Evolutionary conservation across 2,888 invertebrate species (phyloP).

Genomic region (Lasioglossum malachurum): DNA sequence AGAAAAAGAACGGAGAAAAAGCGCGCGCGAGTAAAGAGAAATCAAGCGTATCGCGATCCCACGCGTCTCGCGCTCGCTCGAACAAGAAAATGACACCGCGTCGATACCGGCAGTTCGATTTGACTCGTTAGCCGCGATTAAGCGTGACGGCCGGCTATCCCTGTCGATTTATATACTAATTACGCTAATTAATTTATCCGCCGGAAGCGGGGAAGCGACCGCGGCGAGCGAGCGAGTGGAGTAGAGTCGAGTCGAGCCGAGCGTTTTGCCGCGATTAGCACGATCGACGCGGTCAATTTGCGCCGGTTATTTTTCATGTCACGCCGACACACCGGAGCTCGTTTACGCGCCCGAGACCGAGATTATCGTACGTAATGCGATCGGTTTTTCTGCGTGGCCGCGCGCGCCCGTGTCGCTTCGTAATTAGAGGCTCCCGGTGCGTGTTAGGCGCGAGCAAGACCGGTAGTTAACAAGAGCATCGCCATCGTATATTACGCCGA

Average conservation of each 20-base stretch:
- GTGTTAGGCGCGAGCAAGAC: slow-evolving; percentile 28
- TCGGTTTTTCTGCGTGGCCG: slow-evolving; percentile 45
- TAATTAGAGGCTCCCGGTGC: slow-evolving; percentile 45
- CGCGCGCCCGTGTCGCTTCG: slow-evolving; percentile 25
- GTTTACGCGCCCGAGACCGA: slow-evolving; percentile 32
- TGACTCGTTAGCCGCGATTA: slow-evolving; percentile 42
- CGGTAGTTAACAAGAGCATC: slow-evolving; percentile 32
- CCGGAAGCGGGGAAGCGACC: neutral
- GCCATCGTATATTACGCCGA: slow-evolving; percentile 22
- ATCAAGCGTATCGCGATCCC: slow-evolving; percentile 16
- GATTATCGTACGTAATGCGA: slow-evolving; percentile 56
- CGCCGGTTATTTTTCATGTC: slow-evolving; percentile 39
- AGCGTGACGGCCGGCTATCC: slow-evolving; percentile 52
- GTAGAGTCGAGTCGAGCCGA: neutral
- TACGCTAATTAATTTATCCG: slow-evolving; percentile 54
- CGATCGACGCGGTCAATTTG: slow-evolving; percentile 46
- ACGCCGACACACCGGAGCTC: slow-evolving; percentile 10
- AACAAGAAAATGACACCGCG: slow-evolving; percentile 21
- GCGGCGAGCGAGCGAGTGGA: neutral
- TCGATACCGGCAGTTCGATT: slow-evolving; percentile 36
- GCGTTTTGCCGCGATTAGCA: slow-evolving; percentile 27
- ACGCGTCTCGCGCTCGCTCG: neutral
- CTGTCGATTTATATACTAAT: slow-evolving; percentile 47
- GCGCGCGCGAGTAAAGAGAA: slow-evolving; percentile 1
- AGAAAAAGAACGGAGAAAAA: neutral